Base-by-base conservation (phyloP, 2,797 vertebrate species). In the Oreonectes daqikongensis region DNA sequence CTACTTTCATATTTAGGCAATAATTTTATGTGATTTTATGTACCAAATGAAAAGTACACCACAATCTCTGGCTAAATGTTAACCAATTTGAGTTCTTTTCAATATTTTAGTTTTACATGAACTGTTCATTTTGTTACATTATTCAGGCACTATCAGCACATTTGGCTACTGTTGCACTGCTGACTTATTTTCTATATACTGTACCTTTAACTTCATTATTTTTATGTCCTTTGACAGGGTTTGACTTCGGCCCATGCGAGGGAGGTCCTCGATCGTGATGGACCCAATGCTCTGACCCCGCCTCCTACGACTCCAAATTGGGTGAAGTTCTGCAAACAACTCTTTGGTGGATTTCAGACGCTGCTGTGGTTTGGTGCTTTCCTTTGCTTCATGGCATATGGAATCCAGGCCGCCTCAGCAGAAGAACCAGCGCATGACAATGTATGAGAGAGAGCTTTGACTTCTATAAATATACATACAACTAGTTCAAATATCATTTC, bases 291-390 rank as follows among this genome's bases (percentile, higher is more conserved):
- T 53, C 94, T 99, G 64, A 99, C 96, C 0, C 97, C 97, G 0
- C 97, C 97, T 9, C 95, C 96, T 52, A 98, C 96, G 0, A 98
- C 95, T 4, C 96, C 97, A 0, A 96, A 98, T 75, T 99, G 97
- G 97, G 88, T 99, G 3, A 99, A 99, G 84, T 99, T 99, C 90
- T 99, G 97, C 59, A 93, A 85, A 85, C 97, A 99, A 89, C 93
- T 99, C 28, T 99, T 99, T 0, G 96, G 97, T 11, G 97, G 97
- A 0, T 99, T 99, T 90, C 97, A 95, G 0, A 97, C 97, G 86
- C 86, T 99, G 50, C 91, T 99, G 84, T 99, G 97, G 97, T 97
- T 97, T 0, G 97, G 97, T 24, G 95, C 97, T 0, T 18, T 98
- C 60, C 94, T 99, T 44, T 98, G 97, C 71, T 97, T 98, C 84